Evolutionary conservation across 2,113 vertebrate species (phyloP).

Genomic region (Syrrhaptes paradoxus): DNA sequence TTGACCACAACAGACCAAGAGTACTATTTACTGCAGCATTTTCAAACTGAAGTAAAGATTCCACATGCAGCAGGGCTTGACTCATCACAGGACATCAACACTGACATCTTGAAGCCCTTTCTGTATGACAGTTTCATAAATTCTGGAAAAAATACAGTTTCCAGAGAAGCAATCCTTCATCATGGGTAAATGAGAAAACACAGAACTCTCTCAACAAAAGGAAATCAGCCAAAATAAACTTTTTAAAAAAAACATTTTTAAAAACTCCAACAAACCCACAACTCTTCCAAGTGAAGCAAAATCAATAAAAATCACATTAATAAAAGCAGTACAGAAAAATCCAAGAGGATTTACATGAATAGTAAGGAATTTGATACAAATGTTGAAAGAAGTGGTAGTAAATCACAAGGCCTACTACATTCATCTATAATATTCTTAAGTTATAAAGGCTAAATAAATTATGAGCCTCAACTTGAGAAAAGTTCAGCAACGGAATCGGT

Average conservation of each 20-base stretch:
- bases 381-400: background rate
- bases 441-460: background rate
- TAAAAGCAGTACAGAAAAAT: background rate
- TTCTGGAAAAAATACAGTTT: background rate
- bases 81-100: background rate
- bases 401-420: background rate
- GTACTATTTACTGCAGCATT: background rate
- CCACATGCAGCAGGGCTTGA: background rate
- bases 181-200: background rate
- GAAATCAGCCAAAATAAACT: background rate
- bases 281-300: background rate
- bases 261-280: background rate
- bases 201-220: background rate
- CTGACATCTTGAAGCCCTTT: background rate
- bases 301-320: background rate
- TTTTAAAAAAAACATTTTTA: background rate
- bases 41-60: background rate
- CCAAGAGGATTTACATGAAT: background rate
- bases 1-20: background rate
- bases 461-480: background rate
- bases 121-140: background rate
- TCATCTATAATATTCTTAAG: background rate
- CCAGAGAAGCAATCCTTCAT: background rate
- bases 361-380: background rate
- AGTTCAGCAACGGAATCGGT: background rate